Evolutionary conservation across 2,113 vertebrate species (phyloP), one percentile per base, ranked within the genome.

Genomic region (Catharus minimus): DNA sequence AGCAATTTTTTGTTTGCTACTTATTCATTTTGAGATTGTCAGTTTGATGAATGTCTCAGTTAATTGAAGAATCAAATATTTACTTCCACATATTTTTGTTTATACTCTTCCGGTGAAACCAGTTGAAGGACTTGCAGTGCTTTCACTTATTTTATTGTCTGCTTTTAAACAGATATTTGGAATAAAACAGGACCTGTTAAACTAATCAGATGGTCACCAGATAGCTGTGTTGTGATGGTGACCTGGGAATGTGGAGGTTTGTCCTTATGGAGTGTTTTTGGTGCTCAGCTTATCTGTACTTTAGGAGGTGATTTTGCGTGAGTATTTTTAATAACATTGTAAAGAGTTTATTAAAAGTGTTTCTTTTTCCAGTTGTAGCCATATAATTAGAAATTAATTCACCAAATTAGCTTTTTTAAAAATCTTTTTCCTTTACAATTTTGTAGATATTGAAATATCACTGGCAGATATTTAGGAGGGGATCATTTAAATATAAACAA

Each of bases 241-340:
- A 99, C 99, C 5, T 99, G 99, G 99, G 98, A 99, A 78, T 98
- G 96, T 88, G 99, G 99, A 32, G 99, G 99, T 73, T 97, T 99
- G 33, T 99, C 99, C 23, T 95, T 99, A 65, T 99, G 99, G 99
- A 99, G 99, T 74, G 99, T 99, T 81, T 99, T 99, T 94, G 99
- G 99, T 91, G 99, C 99, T 95, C 99, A 99, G 81, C 98, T 99
- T 91, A 99, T 99, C 95, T 99, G 99, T 97, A 99, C 99, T 49
- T 98, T 99, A 77, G 99, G 98, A 96, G 99, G 99, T 95, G 99
- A 99, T 95, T 99, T 99, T 97, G 98, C 98, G 99, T 99, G 90
- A 98, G 99, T 98, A 91, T 86, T 43, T 92, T 86, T 82, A 82
- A 53, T 82, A 68, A 86, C 79, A 44, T 58, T 53, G 14, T 92